Conservation (phyloP, 2,797 vertebrate species). For the Hydrolagus colliei region DNA sequence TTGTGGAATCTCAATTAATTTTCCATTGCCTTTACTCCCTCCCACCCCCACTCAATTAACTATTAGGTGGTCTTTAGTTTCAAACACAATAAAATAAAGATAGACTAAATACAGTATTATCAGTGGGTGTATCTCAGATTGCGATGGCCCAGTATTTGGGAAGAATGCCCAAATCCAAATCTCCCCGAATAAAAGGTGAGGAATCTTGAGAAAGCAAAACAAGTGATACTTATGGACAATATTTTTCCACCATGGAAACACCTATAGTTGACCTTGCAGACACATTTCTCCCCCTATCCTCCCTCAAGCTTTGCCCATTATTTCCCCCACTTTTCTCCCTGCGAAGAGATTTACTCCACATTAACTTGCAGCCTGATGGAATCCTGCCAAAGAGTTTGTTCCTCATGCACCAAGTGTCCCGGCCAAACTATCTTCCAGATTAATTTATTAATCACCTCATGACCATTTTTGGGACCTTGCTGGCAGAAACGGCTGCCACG, state of each 20-base stretch:
- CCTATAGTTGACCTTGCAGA: neutral
- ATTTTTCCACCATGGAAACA: neutral
- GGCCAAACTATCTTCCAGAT: too few species aligned
- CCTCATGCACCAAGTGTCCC: too few species aligned
- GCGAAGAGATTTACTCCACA: too few species aligned
- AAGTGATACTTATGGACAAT: neutral
- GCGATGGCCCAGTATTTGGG: neutral
- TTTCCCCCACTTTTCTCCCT: too few species aligned
- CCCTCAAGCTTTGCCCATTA: neutral
- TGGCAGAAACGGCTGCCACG: too few species aligned
- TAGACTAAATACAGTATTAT: neutral
- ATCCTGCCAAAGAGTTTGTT: too few species aligned
- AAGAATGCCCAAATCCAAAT: neutral
- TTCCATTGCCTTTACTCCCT: neutral
- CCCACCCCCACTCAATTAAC: neutral
- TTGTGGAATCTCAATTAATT: neutral
- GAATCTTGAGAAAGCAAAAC: neutral
- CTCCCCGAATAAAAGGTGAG: neutral
- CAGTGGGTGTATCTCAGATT: neutral
- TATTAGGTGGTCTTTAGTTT: neutral
- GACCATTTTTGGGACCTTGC: too few species aligned
- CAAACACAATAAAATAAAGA: conserved; percentile 5
- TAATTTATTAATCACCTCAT: too few species aligned
- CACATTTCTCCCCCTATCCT: neutral
- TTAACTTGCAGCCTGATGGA: too few species aligned